A percentile compares a stretch with the other conserved stretches of the same genome.
Evolutionary conservation across 2,888 invertebrate species (phyloP).

Genomic region (Notodonta ziczac): DNA sequence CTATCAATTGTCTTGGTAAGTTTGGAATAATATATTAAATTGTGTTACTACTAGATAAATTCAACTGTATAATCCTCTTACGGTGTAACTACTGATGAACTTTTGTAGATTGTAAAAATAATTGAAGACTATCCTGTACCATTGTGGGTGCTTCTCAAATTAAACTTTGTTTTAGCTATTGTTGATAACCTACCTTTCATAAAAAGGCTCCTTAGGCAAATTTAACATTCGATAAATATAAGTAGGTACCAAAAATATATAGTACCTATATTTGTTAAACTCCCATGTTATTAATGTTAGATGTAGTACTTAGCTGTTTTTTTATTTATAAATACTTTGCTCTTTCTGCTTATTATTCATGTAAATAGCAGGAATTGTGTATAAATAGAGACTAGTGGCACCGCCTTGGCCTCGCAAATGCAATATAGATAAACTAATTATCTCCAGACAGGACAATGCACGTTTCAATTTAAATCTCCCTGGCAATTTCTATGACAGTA

Average conservation of each 20-base stretch:
- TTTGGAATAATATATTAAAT: neutral
- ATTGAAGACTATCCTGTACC: neutral
- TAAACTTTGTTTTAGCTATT: neutral
- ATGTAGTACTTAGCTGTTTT: too few relatives aligned
- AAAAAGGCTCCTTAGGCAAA: too few relatives aligned
- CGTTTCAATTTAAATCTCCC: neutral
- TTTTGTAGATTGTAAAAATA: conserved; percentile 3
- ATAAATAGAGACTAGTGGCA: conserved; percentile 5
- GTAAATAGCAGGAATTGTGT: too few relatives aligned
- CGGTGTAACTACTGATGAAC: neutral
- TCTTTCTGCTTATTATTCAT: too few relatives aligned
- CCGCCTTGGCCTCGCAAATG: conserved; percentile 2
- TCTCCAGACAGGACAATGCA: too few relatives aligned
- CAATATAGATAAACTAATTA: conserved; percentile 3
- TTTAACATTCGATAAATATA: too few relatives aligned
- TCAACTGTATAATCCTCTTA: too few relatives aligned
- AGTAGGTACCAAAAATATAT: too few relatives aligned
- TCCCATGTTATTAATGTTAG: too few relatives aligned
- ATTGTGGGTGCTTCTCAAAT: neutral
- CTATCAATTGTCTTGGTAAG: conserved; percentile 18
- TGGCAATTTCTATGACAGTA: conserved; percentile 8
- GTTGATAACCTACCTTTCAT: neutral
- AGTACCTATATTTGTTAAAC: too few relatives aligned
- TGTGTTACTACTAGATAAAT: neutral
- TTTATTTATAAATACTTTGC: too few relatives aligned